A percentile compares a stretch with the other conserved stretches of the same genome.
Evolutionary conservation across 2,888 invertebrate species (phyloP).

Genomic region (Tolmerus cingulatus): DNA sequence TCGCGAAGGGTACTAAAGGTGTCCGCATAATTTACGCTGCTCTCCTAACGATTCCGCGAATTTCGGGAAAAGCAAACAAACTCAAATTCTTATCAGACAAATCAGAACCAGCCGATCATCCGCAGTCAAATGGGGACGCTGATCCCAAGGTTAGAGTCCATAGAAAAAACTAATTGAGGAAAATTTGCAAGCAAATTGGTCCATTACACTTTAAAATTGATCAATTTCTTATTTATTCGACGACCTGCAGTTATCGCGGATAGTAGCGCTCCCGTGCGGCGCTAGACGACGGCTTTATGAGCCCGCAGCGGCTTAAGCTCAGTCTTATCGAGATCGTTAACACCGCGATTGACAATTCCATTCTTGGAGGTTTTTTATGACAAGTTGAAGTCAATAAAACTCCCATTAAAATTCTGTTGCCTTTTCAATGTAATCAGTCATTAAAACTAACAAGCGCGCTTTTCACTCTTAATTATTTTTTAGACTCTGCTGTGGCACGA

Average conservation of each 20-base stretch:
- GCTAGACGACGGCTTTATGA: not conserved
- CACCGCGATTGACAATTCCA: not conserved
- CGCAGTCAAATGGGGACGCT: not conserved
- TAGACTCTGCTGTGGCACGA: not conserved
- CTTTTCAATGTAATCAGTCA: conserved; percentile 3
- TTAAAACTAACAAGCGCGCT: not conserved
- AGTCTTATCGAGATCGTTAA: not conserved
- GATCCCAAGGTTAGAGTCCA: not conserved
- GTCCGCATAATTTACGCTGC: not conserved
- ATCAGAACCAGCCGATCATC: not conserved
- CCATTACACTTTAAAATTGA: not conserved
- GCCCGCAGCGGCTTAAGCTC: not conserved
- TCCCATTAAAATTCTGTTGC: not conserved
- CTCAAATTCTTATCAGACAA: not conserved
- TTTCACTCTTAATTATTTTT: not conserved
- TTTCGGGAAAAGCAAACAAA: not conserved
- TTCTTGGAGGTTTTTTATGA: conserved; percentile 18
- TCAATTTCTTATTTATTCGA: not conserved
- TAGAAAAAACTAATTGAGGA: not conserved
- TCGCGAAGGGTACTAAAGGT: not conserved
- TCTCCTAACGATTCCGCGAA: not conserved
- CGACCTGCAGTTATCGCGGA: not conserved
- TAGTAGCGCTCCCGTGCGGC: not conserved
- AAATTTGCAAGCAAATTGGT: not conserved
- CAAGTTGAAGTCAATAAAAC: not conserved